Percentiles rank a stretch among this genome's conserved stretches.
Evolutionary conservation across 2,797 vertebrate genomes (phyloP).

Genomic region (Trachops cirrhosus): DNA sequence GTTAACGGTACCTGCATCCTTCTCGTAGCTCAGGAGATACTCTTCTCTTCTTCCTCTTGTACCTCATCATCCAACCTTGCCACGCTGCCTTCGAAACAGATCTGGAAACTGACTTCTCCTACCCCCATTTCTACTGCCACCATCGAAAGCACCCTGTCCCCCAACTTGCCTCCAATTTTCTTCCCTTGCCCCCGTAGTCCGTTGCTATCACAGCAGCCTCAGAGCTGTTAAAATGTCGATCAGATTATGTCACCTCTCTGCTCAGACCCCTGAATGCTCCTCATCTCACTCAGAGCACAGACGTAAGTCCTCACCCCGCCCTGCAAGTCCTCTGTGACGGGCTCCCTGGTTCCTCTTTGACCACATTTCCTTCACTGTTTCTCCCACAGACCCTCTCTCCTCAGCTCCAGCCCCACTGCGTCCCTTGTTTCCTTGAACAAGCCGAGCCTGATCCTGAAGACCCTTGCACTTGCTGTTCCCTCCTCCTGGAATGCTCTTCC

Average conservation of each 20-base stretch:
- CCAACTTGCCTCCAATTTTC: background rate
- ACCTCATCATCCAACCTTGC: background rate
- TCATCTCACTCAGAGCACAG: background rate
- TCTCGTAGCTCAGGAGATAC: background rate
- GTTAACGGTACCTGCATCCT: background rate
- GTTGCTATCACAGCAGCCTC: background rate
- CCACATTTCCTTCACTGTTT: rapidly evolving
- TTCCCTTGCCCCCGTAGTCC: background rate
- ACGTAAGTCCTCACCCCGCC: background rate
- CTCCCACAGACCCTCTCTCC: background rate
- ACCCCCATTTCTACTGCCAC: background rate
- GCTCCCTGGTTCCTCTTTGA: background rate
- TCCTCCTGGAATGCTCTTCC: background rate
- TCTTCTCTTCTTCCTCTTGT: background rate
- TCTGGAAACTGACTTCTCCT: background rate
- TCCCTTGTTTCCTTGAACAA: background rate
- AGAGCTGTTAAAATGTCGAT: background rate
- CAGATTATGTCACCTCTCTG: background rate
- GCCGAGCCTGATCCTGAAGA: background rate
- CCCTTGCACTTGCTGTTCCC: background rate
- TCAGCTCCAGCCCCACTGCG: background rate
- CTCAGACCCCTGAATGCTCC: too few species aligned
- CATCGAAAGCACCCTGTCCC: background rate
- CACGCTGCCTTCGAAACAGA: background rate
- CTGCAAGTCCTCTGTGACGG: background rate